Evolutionary conservation across 2,888 invertebrate genomes (phyloP).

Genomic region (Latrodectus elegans): DNA sequence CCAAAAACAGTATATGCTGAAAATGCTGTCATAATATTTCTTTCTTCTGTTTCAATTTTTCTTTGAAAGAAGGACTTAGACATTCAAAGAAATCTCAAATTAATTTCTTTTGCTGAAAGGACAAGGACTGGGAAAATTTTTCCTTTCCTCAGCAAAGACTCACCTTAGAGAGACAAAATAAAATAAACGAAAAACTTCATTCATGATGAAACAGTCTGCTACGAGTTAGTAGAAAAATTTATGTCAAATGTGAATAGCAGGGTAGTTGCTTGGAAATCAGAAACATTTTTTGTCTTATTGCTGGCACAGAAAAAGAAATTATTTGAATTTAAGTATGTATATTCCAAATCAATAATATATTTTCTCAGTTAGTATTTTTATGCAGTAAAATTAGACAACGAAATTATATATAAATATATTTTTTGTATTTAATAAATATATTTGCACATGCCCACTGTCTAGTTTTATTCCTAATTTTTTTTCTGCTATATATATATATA

Average conservation of each 20-base stretch:
- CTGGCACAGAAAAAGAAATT: no score
- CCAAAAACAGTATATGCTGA: slow-evolving; percentile 11
- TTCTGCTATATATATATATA: no score
- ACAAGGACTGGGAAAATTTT: slow-evolving; percentile 1
- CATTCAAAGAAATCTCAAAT: slow-evolving; percentile 22
- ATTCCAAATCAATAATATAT: no score
- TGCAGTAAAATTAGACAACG: no score
- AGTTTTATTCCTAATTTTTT: no score
- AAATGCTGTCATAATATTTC: slow-evolving; percentile 2
- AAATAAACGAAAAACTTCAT: neutral
- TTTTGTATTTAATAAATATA: no score
- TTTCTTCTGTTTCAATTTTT: neutral
- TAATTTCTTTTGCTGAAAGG: slow-evolving; percentile 14
- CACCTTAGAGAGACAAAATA: neutral
- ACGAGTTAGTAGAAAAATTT: neutral
- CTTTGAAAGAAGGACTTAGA: neutral
- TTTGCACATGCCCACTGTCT: no score
- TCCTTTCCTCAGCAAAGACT: slow-evolving; percentile 1
- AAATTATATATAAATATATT: no score
- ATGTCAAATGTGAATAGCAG: neutral
- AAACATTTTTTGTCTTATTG: no score
- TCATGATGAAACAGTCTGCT: slow-evolving; percentile 22
- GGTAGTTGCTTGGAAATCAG: no score
- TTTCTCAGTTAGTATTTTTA: no score
- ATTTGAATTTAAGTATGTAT: no score